Evolutionary conservation across 1,140 invertebrate genomes (phyloP).

Genomic region (Drosophila pandora): DNA sequence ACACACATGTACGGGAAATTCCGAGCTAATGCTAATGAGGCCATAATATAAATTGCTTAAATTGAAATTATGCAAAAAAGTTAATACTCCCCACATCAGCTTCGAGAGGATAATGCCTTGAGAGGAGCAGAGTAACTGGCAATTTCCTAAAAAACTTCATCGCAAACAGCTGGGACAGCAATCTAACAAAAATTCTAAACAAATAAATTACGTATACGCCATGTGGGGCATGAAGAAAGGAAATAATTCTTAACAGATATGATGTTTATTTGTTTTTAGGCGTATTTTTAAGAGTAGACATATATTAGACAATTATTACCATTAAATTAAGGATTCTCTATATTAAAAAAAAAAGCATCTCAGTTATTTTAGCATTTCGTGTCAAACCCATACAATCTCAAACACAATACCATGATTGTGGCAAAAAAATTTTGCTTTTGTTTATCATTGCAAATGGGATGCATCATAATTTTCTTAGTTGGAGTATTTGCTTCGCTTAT

Average conservation of each 20-base stretch:
- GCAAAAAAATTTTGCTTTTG: conserved; percentile 31
- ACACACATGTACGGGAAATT: conserved; percentile 19
- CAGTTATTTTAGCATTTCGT: conserved; percentile 2
- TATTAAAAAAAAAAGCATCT: too few relatives aligned
- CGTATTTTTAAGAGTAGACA: too few relatives aligned
- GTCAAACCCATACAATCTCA: conserved; percentile 11
- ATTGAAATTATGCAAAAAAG: conserved; percentile 77
- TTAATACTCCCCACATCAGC: conserved; percentile 40
- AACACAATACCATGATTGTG: conserved; percentile 1
- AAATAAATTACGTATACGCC: conserved; percentile 52
- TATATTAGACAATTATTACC: not conserved
- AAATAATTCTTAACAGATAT: not conserved
- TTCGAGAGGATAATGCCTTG: conserved; percentile 18
- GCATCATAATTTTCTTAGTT: conserved; percentile 13
- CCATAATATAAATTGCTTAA: conserved; percentile 78
- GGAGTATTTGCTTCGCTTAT: conserved; percentile 3
- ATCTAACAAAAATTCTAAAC: conserved; percentile 30
- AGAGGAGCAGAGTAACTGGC: not conserved
- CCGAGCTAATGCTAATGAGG: conserved; percentile 72
- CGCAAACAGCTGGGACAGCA: conserved; percentile 46
- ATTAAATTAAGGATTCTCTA: too few relatives aligned
- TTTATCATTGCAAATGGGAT: conserved; percentile 25
- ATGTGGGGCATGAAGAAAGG: not conserved
- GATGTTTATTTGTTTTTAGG: not conserved
- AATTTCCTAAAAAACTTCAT: conserved; percentile 43